These are phyloP conservation scores for Lophotis ruficrista DNA, from an alignment of 2,113 vertebrate species.

Conservation along the genomic window DNA sequence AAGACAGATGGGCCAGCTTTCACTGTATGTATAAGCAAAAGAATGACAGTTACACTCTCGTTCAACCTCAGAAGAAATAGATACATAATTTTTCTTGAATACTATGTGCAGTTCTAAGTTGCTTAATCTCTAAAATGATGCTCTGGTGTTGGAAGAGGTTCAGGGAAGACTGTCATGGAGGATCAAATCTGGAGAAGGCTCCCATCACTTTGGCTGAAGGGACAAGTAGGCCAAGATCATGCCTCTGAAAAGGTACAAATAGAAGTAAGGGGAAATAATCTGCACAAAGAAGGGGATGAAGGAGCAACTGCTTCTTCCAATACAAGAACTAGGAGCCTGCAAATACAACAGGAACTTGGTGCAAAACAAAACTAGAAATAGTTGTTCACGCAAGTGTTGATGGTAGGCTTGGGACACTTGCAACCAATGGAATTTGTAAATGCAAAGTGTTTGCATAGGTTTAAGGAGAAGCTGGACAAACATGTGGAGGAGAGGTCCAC, in stretches of 20 bases:
- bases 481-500: background rate
- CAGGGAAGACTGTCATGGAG: background rate
- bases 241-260: background rate
- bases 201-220: background rate
- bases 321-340: background rate
- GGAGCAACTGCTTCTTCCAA: background rate
- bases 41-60: background rate
- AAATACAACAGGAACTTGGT: background rate
- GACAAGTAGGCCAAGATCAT: background rate
- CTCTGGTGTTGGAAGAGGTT: background rate
- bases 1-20: background rate
- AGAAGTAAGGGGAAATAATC: background rate
- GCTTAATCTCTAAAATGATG: background rate
- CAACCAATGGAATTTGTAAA: background rate
- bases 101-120: background rate
- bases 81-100: background rate
- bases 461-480: background rate
- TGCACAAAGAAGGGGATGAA: background rate
- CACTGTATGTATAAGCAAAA: background rate
- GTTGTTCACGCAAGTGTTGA: background rate
- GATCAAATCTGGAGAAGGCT: background rate
- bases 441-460: background rate
- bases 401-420: background rate
- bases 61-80: background rate
- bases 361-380: background rate